These are phyloP conservation scores for Cataglyphis livida DNA, from an alignment of 2,888 invertebrate species.

Conservation along the genomic window DNA sequence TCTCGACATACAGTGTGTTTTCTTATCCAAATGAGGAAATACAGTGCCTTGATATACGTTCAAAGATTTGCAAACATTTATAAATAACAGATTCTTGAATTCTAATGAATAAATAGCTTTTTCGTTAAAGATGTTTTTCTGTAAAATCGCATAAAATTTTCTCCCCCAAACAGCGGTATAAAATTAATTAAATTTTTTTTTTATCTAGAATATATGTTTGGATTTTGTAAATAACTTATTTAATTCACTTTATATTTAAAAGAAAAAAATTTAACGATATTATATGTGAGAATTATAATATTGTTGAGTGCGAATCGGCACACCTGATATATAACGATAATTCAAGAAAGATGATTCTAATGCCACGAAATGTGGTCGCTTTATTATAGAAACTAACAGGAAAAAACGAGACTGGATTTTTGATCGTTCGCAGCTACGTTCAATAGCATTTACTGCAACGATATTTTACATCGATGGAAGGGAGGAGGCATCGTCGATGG, in stretches of 20 bases:
- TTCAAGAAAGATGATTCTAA: conserved; percentile 5
- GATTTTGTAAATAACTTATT: conserved; percentile 8
- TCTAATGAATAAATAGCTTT: neutral
- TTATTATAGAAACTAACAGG: conserved; percentile 1
- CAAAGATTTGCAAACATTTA: neutral
- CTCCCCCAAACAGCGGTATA: neutral
- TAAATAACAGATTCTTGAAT: neutral
- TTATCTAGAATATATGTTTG: neutral
- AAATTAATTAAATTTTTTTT: conserved; percentile 11
- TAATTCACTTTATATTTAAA: neutral
- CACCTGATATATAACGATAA: neutral
- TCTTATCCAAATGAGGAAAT: neutral
- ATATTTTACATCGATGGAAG: conserved; percentile 10
- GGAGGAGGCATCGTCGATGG: conserved; percentile 1
- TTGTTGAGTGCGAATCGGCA: neutral
- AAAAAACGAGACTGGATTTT: conserved; percentile 21
- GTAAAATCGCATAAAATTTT: conserved; percentile 14
- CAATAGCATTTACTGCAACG: conserved; percentile 6
- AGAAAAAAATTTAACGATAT: neutral
- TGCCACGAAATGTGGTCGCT: neutral
- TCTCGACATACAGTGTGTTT: neutral
- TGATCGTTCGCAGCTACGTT: conserved; percentile 2
- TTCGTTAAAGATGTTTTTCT: neutral
- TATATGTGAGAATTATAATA: neutral
- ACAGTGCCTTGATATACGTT: neutral